These are phyloP conservation scores for Marronus borbonicus DNA, from an alignment of 2,888 invertebrate genomes.

Conservation along the genomic window DNA sequence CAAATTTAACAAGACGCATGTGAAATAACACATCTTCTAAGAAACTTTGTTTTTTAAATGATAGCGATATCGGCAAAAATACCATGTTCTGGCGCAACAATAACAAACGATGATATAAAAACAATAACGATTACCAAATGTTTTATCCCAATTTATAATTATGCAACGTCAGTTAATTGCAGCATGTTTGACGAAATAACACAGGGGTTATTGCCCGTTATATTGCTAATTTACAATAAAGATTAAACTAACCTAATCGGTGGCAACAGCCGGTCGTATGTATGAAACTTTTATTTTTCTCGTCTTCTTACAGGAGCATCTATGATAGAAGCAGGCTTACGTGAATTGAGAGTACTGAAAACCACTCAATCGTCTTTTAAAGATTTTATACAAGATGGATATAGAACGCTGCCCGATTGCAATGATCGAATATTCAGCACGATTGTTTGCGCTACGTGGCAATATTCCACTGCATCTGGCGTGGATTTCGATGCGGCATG, in stretches of 20 bases:
- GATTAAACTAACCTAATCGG: neutral
- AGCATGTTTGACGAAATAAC: too few relatives aligned
- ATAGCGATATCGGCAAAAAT: too few relatives aligned
- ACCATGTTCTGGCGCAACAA: too few relatives aligned
- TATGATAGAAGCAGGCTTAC: slow-evolving; percentile 79
- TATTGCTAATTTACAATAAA: too few relatives aligned
- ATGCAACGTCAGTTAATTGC: too few relatives aligned
- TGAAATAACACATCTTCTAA: too few relatives aligned
- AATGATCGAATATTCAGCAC: slow-evolving; percentile 87
- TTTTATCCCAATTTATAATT: too few relatives aligned
- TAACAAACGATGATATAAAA: too few relatives aligned
- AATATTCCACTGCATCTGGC: slow-evolving; percentile 77
- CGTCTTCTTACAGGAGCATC: slow-evolving; percentile 70
- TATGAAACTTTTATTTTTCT: neutral
- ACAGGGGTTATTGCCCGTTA: too few relatives aligned
- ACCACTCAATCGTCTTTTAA: slow-evolving; percentile 87
- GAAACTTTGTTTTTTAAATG: too few relatives aligned
- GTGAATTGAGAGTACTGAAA: slow-evolving; percentile 81
- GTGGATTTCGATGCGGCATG: slow-evolving; percentile 82
- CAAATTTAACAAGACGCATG: too few relatives aligned
- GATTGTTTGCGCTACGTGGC: slow-evolving; percentile 83
- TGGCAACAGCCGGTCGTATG: neutral
- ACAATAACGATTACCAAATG: too few relatives aligned
- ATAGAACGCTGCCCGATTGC: slow-evolving; percentile 82
- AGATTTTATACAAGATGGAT: slow-evolving; percentile 86